Base-by-base conservation (phyloP, 2,797 vertebrate genomes). In the Telmatherina bonti region DNA sequence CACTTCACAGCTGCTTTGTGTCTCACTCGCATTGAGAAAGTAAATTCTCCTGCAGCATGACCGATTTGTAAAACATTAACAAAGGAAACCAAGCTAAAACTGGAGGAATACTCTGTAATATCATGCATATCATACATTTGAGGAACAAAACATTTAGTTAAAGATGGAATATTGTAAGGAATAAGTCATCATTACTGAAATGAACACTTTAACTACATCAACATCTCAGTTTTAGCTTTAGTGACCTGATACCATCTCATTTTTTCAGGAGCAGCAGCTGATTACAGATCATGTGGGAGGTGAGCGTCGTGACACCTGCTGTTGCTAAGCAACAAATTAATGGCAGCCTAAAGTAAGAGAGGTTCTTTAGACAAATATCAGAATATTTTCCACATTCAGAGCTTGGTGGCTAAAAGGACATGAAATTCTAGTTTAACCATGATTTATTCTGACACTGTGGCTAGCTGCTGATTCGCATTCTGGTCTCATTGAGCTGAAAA, bases 291-390 rank as follows among this genome's bases (percentile, higher is more conserved):
- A 79, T 67, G 72, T 67, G 51, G 74, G 77, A 79, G 71, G 71
- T 56, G 33, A 47, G 52, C 26, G 24, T 72, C 24, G n/a, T 30
- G 43, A 41, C 76, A 81, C 76, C 73, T 83, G 77, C 78, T 83
- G 78, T 86, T 83, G 67, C 79, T 72, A 38, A 62, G 76, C 78
- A 72, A 85, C 78, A 59, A 79, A 69, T 81, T 68, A 72, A 84
- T 70, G 43, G 22, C 72, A 57, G 62, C 45, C 45, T 20, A 31
- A 47, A 53, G 45, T 38, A 11, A n/a, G 3, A 69, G 2, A 70
- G 56, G 53, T 45, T 53, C 47, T 10, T 70, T 31, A 38, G 55
- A 35, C 31, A 27, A n/a, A 54, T 10, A 9, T 8, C 5, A 33
- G 64, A 74, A 68, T 49, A 43, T 60, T 33, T 45, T 7, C 33